phyloP scores from a whole-genome alignment of 1,140 invertebrate species.

The Drosophila santomea region DNA sequence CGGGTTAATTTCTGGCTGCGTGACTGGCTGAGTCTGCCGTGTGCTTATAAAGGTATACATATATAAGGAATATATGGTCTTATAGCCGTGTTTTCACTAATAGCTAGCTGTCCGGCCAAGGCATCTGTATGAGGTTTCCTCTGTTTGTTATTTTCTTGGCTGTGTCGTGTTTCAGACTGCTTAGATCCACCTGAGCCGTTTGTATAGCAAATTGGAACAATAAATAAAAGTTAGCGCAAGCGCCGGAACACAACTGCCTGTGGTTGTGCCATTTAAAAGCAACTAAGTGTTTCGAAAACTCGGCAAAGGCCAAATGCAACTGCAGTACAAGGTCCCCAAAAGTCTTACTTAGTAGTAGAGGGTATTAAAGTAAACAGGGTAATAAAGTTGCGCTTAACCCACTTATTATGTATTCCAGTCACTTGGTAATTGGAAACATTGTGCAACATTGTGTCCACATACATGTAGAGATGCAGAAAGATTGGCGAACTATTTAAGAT shows the following conservation, averaged over 20 bases:
- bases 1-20: conserved; percentile 55
- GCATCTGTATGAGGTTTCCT: conserved; percentile 20
- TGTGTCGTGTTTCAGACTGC: conserved; percentile 17
- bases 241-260: conserved; percentile 24
- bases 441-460: not conserved
- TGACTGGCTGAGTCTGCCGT: conserved; percentile 40
- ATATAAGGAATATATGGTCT: not conserved
- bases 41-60: conserved; percentile 5
- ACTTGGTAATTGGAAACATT: not conserved
- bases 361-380: not conserved
- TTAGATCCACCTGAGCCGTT: conserved; percentile 35
- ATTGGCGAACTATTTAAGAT: conserved; percentile 2
- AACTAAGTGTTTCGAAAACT: conserved; percentile 8
- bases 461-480: not conserved
- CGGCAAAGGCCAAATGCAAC: conserved; percentile 31
- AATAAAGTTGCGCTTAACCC: conserved; percentile 22
- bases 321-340: conserved; percentile 33
- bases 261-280: not conserved
- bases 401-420: conserved; percentile 35
- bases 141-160: conserved; percentile 26
- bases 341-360: conserved; percentile 7
- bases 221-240: conserved; percentile 52
- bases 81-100: conserved; percentile 33
- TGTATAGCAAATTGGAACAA: conserved; percentile 47
- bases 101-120: conserved; percentile 41